Evolutionary conservation across 1,140 invertebrate species (phyloP), one percentile per base, ranked within the genome.

Genomic region (Ostrea denselamellosa): DNA sequence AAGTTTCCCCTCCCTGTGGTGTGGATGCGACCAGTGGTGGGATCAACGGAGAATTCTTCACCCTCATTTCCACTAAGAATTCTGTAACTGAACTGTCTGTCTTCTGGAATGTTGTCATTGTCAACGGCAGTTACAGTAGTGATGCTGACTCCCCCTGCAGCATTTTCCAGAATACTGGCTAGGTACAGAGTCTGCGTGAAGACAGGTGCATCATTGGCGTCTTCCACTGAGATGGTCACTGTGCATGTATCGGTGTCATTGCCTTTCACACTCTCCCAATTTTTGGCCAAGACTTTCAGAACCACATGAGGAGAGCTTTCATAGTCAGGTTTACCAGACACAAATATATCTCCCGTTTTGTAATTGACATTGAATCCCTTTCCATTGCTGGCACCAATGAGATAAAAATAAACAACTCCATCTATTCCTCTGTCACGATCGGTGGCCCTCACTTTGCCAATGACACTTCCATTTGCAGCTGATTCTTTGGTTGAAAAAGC

Each of bases 181-280:
- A 97, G 96, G 93, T 99, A 98, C 28, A 96, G 93, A 44, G 95
- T 95, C 90, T 97, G 96, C 12, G 97, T 93, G 93, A 99, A 99
- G 94, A 98, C 97, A 0, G 98, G 98, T 4, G 98, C 98, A 95
- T 99, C 98, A 93, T 99, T 99, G 7, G 98, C 98, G 94, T 99
- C 98, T 95, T 98, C 97, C 85, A 99, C 97, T 0, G 97, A 97
- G 86, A 99, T 97, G 51, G 98, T 97, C 0, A 99, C 97, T 95
- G 98, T 97, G 7, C 98, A 98, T 94, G 98, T 98, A 94, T 99
- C 98, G 0, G 98, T 99, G 92, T 99, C 98, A 94, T 99, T 98
- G 10, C 98, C 98, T 65, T 97, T 96, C 88, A 99, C 98, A 51
- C 98, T 97, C 10, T 98, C 98, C 71, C 96, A 96, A 94, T 99